Evolutionary conservation across 2,113 vertebrate genomes (phyloP).

Genomic region (Rissa tridactyla): DNA sequence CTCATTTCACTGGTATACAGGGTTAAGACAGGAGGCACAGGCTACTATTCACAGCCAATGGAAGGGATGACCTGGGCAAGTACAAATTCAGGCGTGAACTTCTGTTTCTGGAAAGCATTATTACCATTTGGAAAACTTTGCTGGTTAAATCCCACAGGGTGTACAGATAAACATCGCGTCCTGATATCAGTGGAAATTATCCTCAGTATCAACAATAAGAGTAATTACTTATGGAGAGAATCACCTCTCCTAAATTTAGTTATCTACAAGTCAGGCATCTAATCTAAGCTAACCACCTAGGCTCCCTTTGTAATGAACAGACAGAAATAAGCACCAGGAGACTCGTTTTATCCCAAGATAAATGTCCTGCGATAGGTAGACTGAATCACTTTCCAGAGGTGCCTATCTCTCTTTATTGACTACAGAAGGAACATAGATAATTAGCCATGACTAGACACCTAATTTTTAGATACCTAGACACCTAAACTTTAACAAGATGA

Average conservation of each 20-base stretch:
- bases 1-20: neutral
- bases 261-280: conserved; percentile 20
- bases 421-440: neutral
- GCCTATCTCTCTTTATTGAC: conserved; percentile 12
- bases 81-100: neutral
- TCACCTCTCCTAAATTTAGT: neutral
- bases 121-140: neutral
- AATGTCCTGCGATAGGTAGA: conserved; percentile 10
- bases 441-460: conserved; percentile 39
- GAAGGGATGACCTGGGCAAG: neutral
- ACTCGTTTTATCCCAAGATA: neutral
- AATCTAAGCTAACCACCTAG: conserved; percentile 25
- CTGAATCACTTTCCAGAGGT: conserved; percentile 20
- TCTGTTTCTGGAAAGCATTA: neutral
- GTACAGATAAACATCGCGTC: neutral
- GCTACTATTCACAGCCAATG: neutral
- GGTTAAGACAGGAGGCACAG: neutral
- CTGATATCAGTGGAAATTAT: conserved; percentile 15
- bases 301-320: neutral
- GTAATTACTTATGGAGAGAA: conserved; percentile 9
- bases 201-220: neutral
- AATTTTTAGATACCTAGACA: conserved; percentile 30
- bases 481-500: conserved; percentile 4
- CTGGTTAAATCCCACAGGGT: neutral
- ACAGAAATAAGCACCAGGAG: neutral